Base-by-base conservation (phyloP, 2,797 vertebrate species). In the Urosaurus nigricauda region DNA sequence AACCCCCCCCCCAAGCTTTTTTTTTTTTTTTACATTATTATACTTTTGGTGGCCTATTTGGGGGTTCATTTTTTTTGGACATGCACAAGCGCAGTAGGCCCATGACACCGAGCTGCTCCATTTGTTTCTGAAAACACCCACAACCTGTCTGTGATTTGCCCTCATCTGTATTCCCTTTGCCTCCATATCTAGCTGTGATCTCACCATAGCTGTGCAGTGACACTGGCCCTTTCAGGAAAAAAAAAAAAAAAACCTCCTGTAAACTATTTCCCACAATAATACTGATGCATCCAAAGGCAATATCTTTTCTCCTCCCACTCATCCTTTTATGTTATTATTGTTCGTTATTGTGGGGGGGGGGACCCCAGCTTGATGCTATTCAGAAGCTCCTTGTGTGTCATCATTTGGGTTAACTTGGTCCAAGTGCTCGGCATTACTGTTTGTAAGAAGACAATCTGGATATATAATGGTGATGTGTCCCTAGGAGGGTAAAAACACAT, bases 41-140 rank as follows among this genome's bases (percentile, higher is more conserved):
- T 77, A 47, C 74, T 43, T 43, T 26, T 43, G 40, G 9, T 47
- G 21, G 74, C 26, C 40, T 47, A 29, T 47, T 77, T 29, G 24
- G 40, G 40, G 11, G 7, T 12, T 29, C 40, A 9, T 13, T 77
- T 47, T 77, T 77, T 16, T 47, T 77, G 26, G 19, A 43, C 43
- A 43, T 43, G 13, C 19, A 24, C 73, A 75, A 40, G 5, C 9
- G 12, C 40, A 26, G 11, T 24, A 63, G 58, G 58, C 63, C 35
- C 19, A 14, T 29, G 53, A 24, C 35, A 32, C 4, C 5, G 47
- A 68, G n/a, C 68, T 79, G 12, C 58, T 35, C 63, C 47, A 65
- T 84, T 86, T 40, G 17, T 81, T 90, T 93, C 65, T 74, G 89
- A 80, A 77, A 90, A 89, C 77, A 83, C 83, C 58, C 17, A 1